Percentiles rank a stretch among this genome's conserved stretches.
Evolutionary conservation across 2,797 vertebrate genomes (phyloP).

Genomic region (Anomalospiza imberbis): DNA sequence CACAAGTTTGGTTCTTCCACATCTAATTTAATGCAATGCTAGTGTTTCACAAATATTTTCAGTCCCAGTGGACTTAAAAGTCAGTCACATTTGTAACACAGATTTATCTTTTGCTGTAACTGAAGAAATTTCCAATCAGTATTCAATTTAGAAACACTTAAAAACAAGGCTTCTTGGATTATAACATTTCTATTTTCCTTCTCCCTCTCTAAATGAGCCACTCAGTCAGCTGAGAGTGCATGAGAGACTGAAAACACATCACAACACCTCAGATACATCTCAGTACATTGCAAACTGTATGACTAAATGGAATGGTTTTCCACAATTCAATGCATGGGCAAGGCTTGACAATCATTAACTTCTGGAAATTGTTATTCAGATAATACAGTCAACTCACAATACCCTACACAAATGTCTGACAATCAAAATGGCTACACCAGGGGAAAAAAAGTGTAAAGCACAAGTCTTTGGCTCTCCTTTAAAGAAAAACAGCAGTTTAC

Average conservation of each 20-base stretch:
- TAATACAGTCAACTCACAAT: slow-evolving; percentile 69
- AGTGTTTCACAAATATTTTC: neutral
- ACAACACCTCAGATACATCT: slow-evolving; percentile 36
- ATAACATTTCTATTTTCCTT: neutral
- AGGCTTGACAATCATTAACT: slow-evolving; percentile 67
- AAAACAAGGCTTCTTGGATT: slow-evolving; percentile 27
- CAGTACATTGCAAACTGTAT: slow-evolving; percentile 41
- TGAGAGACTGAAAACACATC: slow-evolving; percentile 24
- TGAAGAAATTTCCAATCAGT: slow-evolving; percentile 2
- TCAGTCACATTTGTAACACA: slow-evolving; percentile 22
- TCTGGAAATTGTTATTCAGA: slow-evolving; percentile 51
- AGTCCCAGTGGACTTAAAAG: neutral
- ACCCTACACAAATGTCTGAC: slow-evolving; percentile 57
- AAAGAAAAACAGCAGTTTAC: slow-evolving; percentile 74
- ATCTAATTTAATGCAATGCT: slow-evolving; percentile 51
- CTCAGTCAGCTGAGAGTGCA: neutral
- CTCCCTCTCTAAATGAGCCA: slow-evolving; percentile 33
- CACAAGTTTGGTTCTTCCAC: slow-evolving; percentile 7
- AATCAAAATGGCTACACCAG: slow-evolving; percentile 63
- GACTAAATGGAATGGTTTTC: slow-evolving; percentile 52
- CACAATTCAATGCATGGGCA: slow-evolving; percentile 59
- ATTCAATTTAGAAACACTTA: slow-evolving; percentile 31
- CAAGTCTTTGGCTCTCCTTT: slow-evolving; percentile 83
- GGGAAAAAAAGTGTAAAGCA: slow-evolving; percentile 70
- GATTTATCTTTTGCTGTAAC: neutral